These are phyloP conservation scores for Falco columbarius DNA, from an alignment of 2,797 vertebrate genomes.

Conservation along the genomic window DNA sequence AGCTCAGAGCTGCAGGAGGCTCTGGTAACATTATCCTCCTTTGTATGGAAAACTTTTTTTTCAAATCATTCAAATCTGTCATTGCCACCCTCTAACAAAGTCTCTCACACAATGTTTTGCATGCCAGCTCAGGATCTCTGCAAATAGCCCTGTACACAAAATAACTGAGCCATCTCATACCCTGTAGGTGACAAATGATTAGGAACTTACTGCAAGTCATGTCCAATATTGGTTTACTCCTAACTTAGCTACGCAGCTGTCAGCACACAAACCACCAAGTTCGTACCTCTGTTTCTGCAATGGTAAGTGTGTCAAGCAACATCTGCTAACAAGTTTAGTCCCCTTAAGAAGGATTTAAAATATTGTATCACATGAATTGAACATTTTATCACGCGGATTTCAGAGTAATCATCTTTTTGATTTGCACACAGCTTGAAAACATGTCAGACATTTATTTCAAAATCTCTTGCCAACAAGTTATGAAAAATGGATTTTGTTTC, in stretches of 20 bases:
- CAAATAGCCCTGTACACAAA: neutral
- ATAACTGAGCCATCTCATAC: neutral
- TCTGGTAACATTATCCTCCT: neutral
- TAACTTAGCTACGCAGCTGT: neutral
- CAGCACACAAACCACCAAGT: slow-evolving; percentile 14
- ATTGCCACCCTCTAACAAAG: neutral
- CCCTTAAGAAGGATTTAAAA: slow-evolving; percentile 7
- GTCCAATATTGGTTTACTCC: slow-evolving; percentile 4
- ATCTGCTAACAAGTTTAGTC: slow-evolving; percentile 28
- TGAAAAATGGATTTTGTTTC: slow-evolving; percentile 39
- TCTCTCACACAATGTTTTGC: neutral
- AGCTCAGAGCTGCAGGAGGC: neutral
- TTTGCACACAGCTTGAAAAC: slow-evolving; percentile 33
- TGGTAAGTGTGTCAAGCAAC: neutral
- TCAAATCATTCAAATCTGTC: neutral
- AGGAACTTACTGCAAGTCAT: slow-evolving; percentile 12
- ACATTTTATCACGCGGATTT: neutral
- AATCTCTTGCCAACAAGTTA: neutral
- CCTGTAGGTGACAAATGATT: slow-evolving; percentile 25
- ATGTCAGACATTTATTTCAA: slow-evolving; percentile 3
- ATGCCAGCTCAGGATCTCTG: neutral
- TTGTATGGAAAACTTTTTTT: neutral
- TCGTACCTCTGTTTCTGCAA: neutral
- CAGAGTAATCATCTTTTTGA: slow-evolving; percentile 2
- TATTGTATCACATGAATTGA: slow-evolving; percentile 5